These are phyloP conservation scores for Sthenelais limicola DNA, from an alignment of 2,888 invertebrate genomes.

Conservation along the genomic window DNA sequence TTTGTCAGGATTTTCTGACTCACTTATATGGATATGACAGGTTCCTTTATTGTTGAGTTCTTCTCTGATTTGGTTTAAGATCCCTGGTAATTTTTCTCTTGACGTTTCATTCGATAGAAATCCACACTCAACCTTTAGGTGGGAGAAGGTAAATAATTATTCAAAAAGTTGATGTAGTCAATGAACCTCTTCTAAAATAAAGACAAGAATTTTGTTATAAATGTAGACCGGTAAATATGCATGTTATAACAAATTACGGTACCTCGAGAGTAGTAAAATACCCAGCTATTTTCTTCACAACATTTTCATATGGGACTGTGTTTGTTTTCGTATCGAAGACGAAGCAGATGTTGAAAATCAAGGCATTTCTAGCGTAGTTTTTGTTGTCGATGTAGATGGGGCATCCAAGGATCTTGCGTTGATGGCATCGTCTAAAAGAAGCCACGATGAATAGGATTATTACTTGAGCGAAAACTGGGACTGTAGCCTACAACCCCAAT, in stretches of 20 bases:
- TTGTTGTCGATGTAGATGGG: conserved; percentile 91
- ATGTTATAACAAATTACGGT: conserved; percentile 5
- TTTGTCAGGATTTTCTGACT: too few species aligned
- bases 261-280: conserved; percentile 81
- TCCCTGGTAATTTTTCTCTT: conserved; percentile 80
- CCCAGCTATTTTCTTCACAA: conserved; percentile 93
- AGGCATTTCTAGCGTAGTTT: conserved; percentile 93
- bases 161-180: not conserved
- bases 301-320: conserved; percentile 93
- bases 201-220: conserved; percentile 8
- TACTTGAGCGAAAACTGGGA: too few species aligned
- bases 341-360: conserved; percentile 90
- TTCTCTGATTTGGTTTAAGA: conserved; percentile 84
- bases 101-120: conserved; percentile 82
- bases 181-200: not conserved
- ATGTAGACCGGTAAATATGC: not conserved
- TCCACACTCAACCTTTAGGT: conserved; percentile 81
- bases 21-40: conserved; percentile 76
- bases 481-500: too few species aligned
- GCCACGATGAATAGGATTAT: not conserved
- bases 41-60: conserved; percentile 87
- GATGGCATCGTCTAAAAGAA: conserved; percentile 62
- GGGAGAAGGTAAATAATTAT: not conserved
- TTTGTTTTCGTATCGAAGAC: conserved; percentile 92
- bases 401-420: conserved; percentile 92